Conservation (phyloP, 1,140 invertebrate genomes). For the Phymastichus coffea region DNA sequence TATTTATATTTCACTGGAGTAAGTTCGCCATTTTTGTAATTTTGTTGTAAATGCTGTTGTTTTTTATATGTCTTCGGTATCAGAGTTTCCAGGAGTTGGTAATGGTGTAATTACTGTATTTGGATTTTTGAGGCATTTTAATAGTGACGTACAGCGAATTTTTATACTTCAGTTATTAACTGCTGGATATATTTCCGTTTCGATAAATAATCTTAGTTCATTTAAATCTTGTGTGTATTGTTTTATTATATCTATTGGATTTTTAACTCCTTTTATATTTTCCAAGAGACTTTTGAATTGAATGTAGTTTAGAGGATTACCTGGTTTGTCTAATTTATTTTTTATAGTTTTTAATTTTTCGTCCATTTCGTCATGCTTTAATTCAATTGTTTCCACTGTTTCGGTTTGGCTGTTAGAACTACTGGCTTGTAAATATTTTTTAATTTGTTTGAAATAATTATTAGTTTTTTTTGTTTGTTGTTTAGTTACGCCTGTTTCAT, state of each 20-base stretch:
- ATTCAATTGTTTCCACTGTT: not conserved
- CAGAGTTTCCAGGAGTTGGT: not conserved
- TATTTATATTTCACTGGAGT: not conserved
- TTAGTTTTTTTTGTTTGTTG: not conserved
- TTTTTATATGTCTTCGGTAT: not conserved
- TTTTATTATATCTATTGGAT: not conserved
- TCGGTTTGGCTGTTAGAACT: not conserved
- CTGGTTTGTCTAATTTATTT: not conserved
- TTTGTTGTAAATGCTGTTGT: not conserved
- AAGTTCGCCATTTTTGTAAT: not conserved
- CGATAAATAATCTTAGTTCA: not conserved
- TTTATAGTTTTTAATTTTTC: not conserved
- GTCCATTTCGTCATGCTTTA: not conserved
- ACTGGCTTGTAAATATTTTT: not conserved
- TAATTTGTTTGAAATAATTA: no score
- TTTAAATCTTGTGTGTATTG: not conserved
- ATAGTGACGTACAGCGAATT: not conserved
- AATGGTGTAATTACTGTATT: not conserved
- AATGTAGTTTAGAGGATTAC: not conserved
- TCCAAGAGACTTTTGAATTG: constrained; percentile 1
- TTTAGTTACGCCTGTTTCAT: not conserved
- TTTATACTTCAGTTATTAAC: not conserved
- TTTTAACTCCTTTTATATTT: not conserved
- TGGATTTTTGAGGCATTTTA: not conserved
- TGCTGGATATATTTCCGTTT: not conserved